Base-by-base conservation (phyloP, 30 jellyfish, hydroid and myxozoan genomes). In the Calvadosia cruxmelitensis region DNA sequence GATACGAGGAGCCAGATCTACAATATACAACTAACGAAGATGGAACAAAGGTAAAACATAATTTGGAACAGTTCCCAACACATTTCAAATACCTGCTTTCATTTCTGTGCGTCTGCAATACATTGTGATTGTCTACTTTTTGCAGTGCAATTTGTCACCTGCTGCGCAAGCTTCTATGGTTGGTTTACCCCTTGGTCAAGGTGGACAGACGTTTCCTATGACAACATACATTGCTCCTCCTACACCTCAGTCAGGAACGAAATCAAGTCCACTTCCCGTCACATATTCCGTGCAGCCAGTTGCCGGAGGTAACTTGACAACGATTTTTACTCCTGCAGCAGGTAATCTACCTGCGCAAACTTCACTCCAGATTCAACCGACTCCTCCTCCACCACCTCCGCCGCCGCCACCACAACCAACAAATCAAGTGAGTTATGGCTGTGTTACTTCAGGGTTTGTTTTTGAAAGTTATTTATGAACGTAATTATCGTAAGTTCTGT, bases 1-100 rank as follows among this genome's bases (percentile, higher is more conserved):
- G 94, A 2, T 79, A 79, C 36, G 94, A 86, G 76, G 96, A 86
- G 48, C 87, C 96, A 0, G 96, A 86, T 33, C 35, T 86, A 29
- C 93, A 80, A 53, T 86, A 86, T 50, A 16, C 94, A 7, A 74
- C 89, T 30, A 78, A 75, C 5, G 93, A 86, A 67, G 94, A 86
- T n/a, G 96, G 74, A 12, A 72, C 64, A 0, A 86, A 86, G 86
- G 94, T 78, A 49, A 63, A 13, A 1, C 29, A 5, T 10, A 42
- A 42, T 42, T 42, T 42, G 57, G 57, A 42, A 42, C 57, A 42
- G 20, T 42, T 20, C 57, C 57, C 57, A 42, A 42, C n/a, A n/a
- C n/a, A n/a, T n/a, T n/a, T n/a, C n/a, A n/a, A n/a, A n/a, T n/a
- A n/a, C 20, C 20, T 42, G 57, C 57, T 42, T 42, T 5, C 57